phyloP scores from a whole-genome alignment of 2,797 vertebrate genomes.

The Mormyrus hasselquistii region DNA sequence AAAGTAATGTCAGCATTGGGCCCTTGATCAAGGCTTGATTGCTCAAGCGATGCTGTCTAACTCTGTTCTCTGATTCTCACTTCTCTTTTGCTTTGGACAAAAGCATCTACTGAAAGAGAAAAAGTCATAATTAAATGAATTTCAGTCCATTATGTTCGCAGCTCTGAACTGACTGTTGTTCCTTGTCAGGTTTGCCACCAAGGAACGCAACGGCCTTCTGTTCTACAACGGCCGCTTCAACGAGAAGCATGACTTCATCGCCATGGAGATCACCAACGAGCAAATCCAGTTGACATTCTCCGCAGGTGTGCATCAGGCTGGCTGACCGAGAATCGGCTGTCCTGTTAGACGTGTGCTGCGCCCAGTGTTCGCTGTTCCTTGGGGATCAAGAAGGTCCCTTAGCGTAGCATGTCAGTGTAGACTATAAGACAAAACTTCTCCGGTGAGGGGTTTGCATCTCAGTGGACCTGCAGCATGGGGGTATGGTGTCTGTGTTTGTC shows the following conservation, averaged over 20 bases:
- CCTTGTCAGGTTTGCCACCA: slow-evolving; percentile 78
- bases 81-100: not conserved
- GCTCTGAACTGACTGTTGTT: not conserved
- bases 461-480: not conserved
- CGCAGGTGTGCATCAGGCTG: slow-evolving; percentile 59
- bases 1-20: not conserved
- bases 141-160: not conserved
- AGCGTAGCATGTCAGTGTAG: not conserved
- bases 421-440: not conserved
- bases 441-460: not conserved
- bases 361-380: not conserved
- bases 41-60: not conserved
- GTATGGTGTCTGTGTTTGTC: not conserved
- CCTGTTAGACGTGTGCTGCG: not conserved
- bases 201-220: slow-evolving; percentile 74
- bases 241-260: slow-evolving; percentile 89
- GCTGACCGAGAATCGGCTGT: not conserved
- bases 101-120: not conserved
- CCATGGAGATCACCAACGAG: slow-evolving; percentile 81
- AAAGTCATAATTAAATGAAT: not conserved
- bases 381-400: not conserved
- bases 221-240: slow-evolving; percentile 95
- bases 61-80: not conserved
- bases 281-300: slow-evolving; percentile 91
- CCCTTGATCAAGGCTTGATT: not conserved